Base-by-base conservation (phyloP, 2,888 invertebrate genomes). In the Drosophila cracens region DNA sequence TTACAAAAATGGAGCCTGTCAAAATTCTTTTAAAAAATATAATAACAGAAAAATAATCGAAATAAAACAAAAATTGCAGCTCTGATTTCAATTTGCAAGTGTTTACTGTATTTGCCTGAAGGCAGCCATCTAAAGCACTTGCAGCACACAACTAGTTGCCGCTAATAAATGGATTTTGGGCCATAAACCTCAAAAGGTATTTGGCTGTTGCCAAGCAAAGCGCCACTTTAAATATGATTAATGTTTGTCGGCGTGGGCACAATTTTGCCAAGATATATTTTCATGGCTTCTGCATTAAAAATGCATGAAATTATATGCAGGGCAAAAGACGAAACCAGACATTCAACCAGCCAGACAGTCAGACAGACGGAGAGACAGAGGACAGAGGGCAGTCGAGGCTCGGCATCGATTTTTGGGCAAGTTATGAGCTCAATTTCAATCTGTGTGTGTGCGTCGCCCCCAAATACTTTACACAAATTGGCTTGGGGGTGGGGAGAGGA, bases 271-370 rank as follows among this genome's bases (percentile, higher is more conserved):
- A 67, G 58, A 78, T 81, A 54, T 77, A 70, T 70, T 81, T 81
- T 70, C 74, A 81, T 72, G 76, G 73, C 62, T 4, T 8, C 63
- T 73, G 79, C 82, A 84, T 82, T 84, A 82, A 82, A 84, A 84
- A 82, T 84, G 68, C 84, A 81, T 81, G 80, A 83, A 81, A 83
- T 85, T 78, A 78, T 78, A 76, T 68, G 82, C 82, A 73, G 67
- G 52, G 1, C 68, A 56, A 40, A 31, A 18, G 43, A 29, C 36
- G 36, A 27, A 49, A 4, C 40, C 6, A 59, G 29, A 60, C 54
- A 29, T 40, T 8, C 21, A 6, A 4, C n/a, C 54, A 38, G 34
- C 33, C 36, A 13, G 33, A n/a, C n/a, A 16, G 21, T 13, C 34
- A 53, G 66, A 34, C 53, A 36, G 36, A 27, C 7, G 18, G 10